Percentiles rank a stretch among this genome's conserved stretches.
phyloP scores from a whole-genome alignment of 2,888 invertebrate genomes.

The Aethes cnicana region DNA sequence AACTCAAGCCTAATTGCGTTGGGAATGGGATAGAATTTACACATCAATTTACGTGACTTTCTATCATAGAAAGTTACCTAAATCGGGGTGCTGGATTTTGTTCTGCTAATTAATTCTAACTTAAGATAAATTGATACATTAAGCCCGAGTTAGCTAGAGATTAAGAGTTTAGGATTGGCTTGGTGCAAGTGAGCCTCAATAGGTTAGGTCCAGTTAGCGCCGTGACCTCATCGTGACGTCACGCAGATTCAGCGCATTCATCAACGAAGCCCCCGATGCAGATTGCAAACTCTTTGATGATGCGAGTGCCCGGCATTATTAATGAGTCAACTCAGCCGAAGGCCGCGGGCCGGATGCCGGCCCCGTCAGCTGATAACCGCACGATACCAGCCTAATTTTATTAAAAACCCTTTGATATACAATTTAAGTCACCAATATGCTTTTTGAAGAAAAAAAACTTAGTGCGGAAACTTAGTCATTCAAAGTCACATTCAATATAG shows the following conservation, averaged over 20 bases:
- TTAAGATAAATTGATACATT: no score
- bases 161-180: no score
- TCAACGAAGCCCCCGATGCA: background rate
- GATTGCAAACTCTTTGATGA: slow-evolving; percentile 29
- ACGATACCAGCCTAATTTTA: slow-evolving; percentile 28
- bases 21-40: no score
- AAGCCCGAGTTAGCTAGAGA: no score
- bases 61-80: no score
- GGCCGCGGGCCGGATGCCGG: slow-evolving; percentile 59
- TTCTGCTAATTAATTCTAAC: no score
- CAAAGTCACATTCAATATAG: background rate
- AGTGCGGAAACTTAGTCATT: no score
- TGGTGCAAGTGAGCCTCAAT: background rate
- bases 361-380: slow-evolving; percentile 59
- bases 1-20: no score
- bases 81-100: no score
- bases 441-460: no score
- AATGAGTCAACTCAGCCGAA: slow-evolving; percentile 60
- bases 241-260: slow-evolving; percentile 4
- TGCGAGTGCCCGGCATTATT: slow-evolving; percentile 50
- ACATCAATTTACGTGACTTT: no score
- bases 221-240: slow-evolving; percentile 13
- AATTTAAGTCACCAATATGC: no score
- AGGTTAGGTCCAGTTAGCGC: background rate
- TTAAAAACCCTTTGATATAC: background rate